These are phyloP conservation scores for Stichodactyla helianthus DNA, from an alignment of 64 coral and sea anemone species.

Conservation along the genomic window DNA sequence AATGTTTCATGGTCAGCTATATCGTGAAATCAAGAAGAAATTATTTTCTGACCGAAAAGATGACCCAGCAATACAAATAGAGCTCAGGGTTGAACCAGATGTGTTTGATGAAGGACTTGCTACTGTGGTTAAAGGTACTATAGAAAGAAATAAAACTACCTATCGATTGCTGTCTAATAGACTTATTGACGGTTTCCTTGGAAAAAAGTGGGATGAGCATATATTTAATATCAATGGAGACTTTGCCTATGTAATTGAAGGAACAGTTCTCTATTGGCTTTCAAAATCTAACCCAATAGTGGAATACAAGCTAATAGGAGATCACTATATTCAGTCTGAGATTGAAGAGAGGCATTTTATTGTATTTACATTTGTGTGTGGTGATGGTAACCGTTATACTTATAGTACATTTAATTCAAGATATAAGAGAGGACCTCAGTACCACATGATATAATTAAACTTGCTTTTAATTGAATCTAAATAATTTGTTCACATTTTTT, in stretches of 20 bases:
- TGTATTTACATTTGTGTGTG: too few relatives aligned
- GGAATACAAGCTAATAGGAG: too few relatives aligned
- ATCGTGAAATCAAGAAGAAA: slow-evolving; percentile 51
- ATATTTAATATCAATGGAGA: slow-evolving; percentile 32
- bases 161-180: slow-evolving; percentile 11
- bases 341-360: too few relatives aligned
- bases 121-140: background rate
- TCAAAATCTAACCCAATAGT: too few relatives aligned
- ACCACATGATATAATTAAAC: too few relatives aligned
- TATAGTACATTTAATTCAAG: too few relatives aligned
- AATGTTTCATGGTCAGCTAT: slow-evolving; percentile 39
- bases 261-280: too few relatives aligned
- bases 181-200: slow-evolving; percentile 16
- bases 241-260: slow-evolving; percentile 38
- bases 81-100: slow-evolving; percentile 42
- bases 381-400: too few relatives aligned
- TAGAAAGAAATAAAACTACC: background rate
- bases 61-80: slow-evolving; percentile 43
- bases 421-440: too few relatives aligned
- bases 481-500: too few relatives aligned
- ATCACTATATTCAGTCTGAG: too few relatives aligned
- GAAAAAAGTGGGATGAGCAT: slow-evolving; percentile 29
- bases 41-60: slow-evolving; percentile 44
- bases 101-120: slow-evolving; percentile 37
- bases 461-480: too few relatives aligned